Base-by-base conservation (phyloP, 2,888 invertebrate species). In the Blomia tropicalis region DNA sequence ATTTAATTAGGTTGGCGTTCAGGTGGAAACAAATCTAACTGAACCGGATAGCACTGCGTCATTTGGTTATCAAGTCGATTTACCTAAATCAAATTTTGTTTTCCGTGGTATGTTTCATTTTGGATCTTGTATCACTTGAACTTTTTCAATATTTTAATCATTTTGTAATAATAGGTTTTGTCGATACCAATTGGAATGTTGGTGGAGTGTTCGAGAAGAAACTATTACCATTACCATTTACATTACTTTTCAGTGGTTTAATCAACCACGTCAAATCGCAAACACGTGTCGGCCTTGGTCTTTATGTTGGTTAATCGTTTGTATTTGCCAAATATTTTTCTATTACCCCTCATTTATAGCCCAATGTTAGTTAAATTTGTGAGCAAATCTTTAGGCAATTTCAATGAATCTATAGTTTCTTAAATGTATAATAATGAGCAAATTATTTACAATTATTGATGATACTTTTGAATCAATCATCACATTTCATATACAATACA, bases 181-280 rank as follows among this genome's bases (percentile, higher is more conserved):
- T 89, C 59, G 90, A 92, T 75, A 85, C 88, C 51, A 89, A 89
- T 74, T 90, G 89, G 88, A 87, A 84, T 67, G 85, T 95, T 11
- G 89, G 88, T 60, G 92, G 88, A 0, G 87, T 90, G 1, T 75
- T 96, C 70, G 95, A 96, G 75, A 96, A 95, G 77, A 88, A 88
- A 73, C 78, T 96, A 43, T 82, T 83, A 69, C 93, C 93, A 1
- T 77, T 95, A 71, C 95, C 95, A 54, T 91, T 96, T 76, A 86
- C 89, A 7, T 85, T 96, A 71, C 85, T 88, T 4, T 79, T 96
- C 43, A 91, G 91, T 69, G 93, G 89, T 62, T 81, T 87, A 76
- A 80, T 92, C 70, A 93, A 92, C 79, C 93, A 95, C 73, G 81
- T 81, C 65, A 95, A 93, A 75, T 84, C 84, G 73, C 85, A 43